Conservation (phyloP, 2,797 vertebrate genomes). For the Vespertilio murinus region DNA sequence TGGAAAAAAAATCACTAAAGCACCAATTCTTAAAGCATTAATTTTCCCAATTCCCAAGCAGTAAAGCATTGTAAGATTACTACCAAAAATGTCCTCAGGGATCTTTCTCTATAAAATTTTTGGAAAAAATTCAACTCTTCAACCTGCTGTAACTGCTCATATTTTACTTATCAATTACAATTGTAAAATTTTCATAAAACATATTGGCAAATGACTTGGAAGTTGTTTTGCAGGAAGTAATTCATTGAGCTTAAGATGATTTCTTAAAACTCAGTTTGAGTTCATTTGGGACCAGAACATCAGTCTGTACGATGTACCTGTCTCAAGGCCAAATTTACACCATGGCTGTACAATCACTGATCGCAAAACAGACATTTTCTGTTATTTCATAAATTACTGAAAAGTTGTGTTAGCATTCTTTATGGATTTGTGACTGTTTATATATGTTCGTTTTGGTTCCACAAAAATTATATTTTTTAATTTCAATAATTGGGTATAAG, state of each 20-base stretch:
- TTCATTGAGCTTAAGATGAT: slow-evolving; percentile 65
- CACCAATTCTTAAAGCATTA: slow-evolving; percentile 61
- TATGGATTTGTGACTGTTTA: neutral
- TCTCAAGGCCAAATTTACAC: neutral
- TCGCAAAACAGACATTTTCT: neutral
- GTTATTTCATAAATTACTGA: slow-evolving; percentile 9
- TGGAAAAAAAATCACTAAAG: slow-evolving; percentile 14
- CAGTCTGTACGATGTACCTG: neutral
- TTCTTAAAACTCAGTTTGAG: slow-evolving; percentile 54
- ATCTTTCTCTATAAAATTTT: slow-evolving; percentile 68
- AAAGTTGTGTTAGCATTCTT: slow-evolving; percentile 43
- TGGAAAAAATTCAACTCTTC: slow-evolving; percentile 47
- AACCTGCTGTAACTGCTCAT: slow-evolving; percentile 42
- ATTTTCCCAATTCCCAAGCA: slow-evolving; percentile 32
- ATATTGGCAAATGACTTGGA: slow-evolving; percentile 60
- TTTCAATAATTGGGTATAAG: slow-evolving; percentile 9
- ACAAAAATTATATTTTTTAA: slow-evolving; percentile 1
- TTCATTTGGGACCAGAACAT: slow-evolving; percentile 27
- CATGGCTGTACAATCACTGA: neutral
- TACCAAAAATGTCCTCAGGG: slow-evolving; percentile 30
- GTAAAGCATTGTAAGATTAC: slow-evolving; percentile 21
- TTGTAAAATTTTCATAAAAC: slow-evolving; percentile 50
- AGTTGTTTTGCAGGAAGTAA: slow-evolving; percentile 75
- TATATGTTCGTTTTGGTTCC: neutral
- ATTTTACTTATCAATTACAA: slow-evolving; percentile 59